Conservation (phyloP, 2,113 vertebrate species). For the Sciurus niger region DNA sequence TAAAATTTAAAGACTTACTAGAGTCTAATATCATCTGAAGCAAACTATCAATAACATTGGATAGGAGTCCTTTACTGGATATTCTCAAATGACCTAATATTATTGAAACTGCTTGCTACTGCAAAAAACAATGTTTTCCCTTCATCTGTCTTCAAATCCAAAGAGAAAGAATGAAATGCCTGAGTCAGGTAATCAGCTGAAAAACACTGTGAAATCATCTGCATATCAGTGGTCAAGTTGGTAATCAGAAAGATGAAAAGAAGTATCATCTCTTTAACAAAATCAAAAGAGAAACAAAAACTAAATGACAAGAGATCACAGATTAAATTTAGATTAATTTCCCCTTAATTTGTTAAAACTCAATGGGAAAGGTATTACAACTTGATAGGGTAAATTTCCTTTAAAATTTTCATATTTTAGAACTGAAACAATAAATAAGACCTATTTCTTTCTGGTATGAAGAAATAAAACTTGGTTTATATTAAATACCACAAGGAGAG, state of each 20-base stretch:
- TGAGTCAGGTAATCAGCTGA: conserved; percentile 93
- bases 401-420: not conserved
- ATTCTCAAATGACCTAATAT: too few relatives aligned
- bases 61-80: too few relatives aligned
- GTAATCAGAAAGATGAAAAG: not conserved
- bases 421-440: not conserved
- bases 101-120: too few relatives aligned
- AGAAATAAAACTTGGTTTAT: conserved; percentile 37
- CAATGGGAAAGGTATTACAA: not conserved
- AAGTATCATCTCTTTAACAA: not conserved
- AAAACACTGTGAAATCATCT: conserved; percentile 78
- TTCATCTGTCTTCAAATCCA: too few relatives aligned
- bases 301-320: not conserved
- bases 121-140: too few relatives aligned
- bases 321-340: not conserved
- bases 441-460: not conserved
- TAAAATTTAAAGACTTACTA: not conserved
- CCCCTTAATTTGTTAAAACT: not conserved
- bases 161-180: not conserved
- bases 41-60: too few relatives aligned
- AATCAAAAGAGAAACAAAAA: conserved; percentile 19
- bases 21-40: too few relatives aligned
- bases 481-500: conserved; percentile 1
- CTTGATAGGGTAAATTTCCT: not conserved
- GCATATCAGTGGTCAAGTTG: not conserved